Conservation (phyloP, 2,888 invertebrate genomes). For the Candidula unifasciata region DNA sequence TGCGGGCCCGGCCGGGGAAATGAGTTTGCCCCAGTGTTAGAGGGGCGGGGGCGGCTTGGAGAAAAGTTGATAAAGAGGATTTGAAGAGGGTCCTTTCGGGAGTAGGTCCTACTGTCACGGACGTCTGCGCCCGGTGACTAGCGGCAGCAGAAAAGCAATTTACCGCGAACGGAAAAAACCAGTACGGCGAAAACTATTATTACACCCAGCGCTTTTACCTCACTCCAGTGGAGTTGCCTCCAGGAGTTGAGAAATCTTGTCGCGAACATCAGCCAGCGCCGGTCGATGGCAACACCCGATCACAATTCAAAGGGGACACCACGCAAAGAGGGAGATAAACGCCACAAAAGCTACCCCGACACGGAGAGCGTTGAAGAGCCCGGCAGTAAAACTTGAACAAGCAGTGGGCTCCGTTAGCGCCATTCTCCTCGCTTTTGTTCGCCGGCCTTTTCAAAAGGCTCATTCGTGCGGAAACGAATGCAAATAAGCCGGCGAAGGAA, state of each 20-base stretch:
- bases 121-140: background rate
- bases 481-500: constrained; percentile 31
- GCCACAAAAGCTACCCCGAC: constrained; percentile 9
- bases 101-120: constrained; percentile 14
- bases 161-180: background rate
- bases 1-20: constrained; percentile 10
- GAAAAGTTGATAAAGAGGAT: constrained; percentile 24
- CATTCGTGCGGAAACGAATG: constrained; percentile 39
- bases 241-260: background rate
- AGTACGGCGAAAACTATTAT: background rate
- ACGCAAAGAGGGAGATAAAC: constrained; percentile 9
- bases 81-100: constrained; percentile 12
- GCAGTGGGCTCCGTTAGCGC: background rate
- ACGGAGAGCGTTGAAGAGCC: background rate
- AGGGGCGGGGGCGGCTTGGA: background rate
- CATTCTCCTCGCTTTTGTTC: background rate
- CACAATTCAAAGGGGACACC: constrained; percentile 19
- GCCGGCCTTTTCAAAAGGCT: constrained; percentile 31
- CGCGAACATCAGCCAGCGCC: background rate
- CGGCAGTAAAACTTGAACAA: constrained; percentile 34
- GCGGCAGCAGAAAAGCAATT: constrained; percentile 16
- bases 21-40: constrained; percentile 1
- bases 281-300: constrained; percentile 22
- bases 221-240: background rate
- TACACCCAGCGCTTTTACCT: background rate